A percentile compares a stretch with the other conserved stretches of the same genome.
Evolutionary conservation across 2,113 vertebrate species (phyloP).

Genomic region (Girardinichthys multiradiatus): DNA sequence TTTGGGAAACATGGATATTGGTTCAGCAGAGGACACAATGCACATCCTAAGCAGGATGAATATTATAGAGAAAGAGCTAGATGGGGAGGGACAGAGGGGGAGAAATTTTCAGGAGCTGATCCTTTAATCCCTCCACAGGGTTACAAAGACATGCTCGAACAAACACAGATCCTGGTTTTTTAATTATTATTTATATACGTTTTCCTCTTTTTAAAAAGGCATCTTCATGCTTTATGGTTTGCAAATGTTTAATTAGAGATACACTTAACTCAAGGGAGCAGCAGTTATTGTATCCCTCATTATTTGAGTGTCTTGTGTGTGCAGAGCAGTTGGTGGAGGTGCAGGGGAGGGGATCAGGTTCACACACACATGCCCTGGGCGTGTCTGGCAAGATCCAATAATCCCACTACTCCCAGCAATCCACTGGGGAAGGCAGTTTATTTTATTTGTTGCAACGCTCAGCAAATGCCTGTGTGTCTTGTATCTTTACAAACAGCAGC

Average conservation of each 20-base stretch:
- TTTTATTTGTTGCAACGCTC: conserved; percentile 32
- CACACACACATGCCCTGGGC: conserved; percentile 37
- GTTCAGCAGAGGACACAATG: conserved; percentile 33
- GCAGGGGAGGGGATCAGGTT: conserved; percentile 53
- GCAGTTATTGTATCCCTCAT: conserved; percentile 23
- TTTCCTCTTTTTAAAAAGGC: conserved; percentile 9
- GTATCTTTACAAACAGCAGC: conserved; percentile 12
- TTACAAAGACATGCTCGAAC: conserved; percentile 58
- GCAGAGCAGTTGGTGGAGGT: conserved; percentile 59
- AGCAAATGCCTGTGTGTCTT: conserved; percentile 9
- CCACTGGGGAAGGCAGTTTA: conserved; percentile 38
- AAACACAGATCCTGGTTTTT: conserved; percentile 43
- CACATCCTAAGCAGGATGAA: conserved; percentile 28
- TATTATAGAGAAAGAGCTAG: conserved; percentile 20
- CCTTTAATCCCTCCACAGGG: conserved; percentile 74
- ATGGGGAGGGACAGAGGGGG: conserved; percentile 17
- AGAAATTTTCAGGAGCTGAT: conserved; percentile 70
- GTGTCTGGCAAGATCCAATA: conserved; percentile 69
- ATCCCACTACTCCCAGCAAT: conserved; percentile 70
- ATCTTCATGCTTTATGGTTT: conserved; percentile 3
- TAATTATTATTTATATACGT: conserved; percentile 27
- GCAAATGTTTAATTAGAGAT: neutral
- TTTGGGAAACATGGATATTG: neutral
- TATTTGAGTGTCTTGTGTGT: conserved; percentile 21
- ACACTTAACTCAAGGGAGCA: neutral